Evolutionary conservation across 2,888 invertebrate species (phyloP).

Genomic region (Xanthia icteritia): DNA sequence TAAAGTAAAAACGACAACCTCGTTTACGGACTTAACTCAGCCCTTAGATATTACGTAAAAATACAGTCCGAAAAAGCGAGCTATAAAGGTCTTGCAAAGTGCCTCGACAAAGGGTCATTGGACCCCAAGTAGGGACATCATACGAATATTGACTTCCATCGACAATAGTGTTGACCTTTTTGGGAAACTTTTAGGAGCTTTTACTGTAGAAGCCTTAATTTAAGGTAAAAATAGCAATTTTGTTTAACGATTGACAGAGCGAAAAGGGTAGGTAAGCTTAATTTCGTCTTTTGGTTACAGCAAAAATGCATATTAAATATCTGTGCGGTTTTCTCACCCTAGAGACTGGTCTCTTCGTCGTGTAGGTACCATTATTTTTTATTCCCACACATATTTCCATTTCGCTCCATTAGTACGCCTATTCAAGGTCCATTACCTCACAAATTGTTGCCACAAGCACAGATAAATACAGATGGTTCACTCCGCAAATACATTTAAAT

Average conservation of each 20-base stretch:
- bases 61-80: slow-evolving; percentile 21
- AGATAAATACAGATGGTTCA: no score
- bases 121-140: slow-evolving; percentile 3
- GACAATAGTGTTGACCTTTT: slow-evolving; percentile 36
- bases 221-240: slow-evolving; percentile 11
- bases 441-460: slow-evolving; percentile 9
- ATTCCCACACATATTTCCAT: slow-evolving; percentile 7
- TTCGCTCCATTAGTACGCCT: slow-evolving; percentile 22
- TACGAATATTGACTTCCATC: slow-evolving; percentile 37
- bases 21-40: slow-evolving; percentile 31
- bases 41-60: slow-evolving; percentile 32
- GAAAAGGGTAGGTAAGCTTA: no score
- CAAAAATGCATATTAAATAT: background rate
- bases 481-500: no score
- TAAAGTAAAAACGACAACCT: slow-evolving; percentile 28
- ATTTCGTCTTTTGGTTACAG: background rate
- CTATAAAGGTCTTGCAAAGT: slow-evolving; percentile 40
- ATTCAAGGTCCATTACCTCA: slow-evolving; percentile 28
- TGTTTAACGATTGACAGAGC: background rate
- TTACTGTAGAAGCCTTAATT: slow-evolving; percentile 14
- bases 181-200: slow-evolving; percentile 10
- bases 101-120: slow-evolving; percentile 30
- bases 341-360: background rate
- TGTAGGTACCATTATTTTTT: slow-evolving; percentile 11
- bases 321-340: background rate